phyloP scores from a whole-genome alignment of 1,140 invertebrate genomes.

The Zaprionus ghesquierei region DNA sequence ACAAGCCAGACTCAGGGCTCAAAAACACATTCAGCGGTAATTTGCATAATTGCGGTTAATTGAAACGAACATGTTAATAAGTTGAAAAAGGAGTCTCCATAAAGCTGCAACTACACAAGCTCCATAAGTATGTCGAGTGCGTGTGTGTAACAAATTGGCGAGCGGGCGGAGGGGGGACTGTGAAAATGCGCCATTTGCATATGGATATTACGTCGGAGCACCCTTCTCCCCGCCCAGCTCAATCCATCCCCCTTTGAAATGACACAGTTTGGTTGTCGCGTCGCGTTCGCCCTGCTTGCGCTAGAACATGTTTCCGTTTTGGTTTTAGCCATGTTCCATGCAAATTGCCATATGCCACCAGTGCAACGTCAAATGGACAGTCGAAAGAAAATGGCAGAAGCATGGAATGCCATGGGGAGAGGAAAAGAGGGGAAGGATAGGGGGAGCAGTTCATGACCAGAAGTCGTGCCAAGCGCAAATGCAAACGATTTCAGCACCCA shows the following conservation, averaged over 20 bases:
- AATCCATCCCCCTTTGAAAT: not conserved
- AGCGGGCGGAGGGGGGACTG: not conserved
- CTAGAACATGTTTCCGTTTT: not conserved
- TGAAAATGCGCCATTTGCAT: slow-evolving; percentile 21
- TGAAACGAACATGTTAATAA: slow-evolving; percentile 49
- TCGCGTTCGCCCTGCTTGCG: not conserved
- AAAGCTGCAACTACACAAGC: slow-evolving; percentile 6
- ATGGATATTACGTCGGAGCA: slow-evolving; percentile 6
- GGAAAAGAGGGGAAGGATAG: too few relatives aligned
- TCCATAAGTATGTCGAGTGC: not conserved
- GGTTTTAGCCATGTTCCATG: slow-evolving; percentile 38
- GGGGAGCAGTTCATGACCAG: slow-evolving; percentile 49
- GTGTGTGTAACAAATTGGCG: slow-evolving; percentile 2
- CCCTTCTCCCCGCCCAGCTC: not conserved
- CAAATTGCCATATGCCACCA: slow-evolving; percentile 48
- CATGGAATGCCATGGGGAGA: not conserved
- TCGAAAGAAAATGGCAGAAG: slow-evolving; percentile 8
- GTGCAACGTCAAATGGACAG: not conserved
- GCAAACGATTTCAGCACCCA: slow-evolving; percentile 55
- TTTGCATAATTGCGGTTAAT: slow-evolving; percentile 58
- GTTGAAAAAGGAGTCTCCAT: slow-evolving; percentile 13
- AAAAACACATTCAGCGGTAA: slow-evolving; percentile 18
- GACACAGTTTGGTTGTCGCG: not conserved
- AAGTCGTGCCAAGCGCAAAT: slow-evolving; percentile 60
- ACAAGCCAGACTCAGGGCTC: slow-evolving; percentile 9